Evolutionary conservation across 2,888 invertebrate species (phyloP).

Genomic region (Athalia rosae): DNA sequence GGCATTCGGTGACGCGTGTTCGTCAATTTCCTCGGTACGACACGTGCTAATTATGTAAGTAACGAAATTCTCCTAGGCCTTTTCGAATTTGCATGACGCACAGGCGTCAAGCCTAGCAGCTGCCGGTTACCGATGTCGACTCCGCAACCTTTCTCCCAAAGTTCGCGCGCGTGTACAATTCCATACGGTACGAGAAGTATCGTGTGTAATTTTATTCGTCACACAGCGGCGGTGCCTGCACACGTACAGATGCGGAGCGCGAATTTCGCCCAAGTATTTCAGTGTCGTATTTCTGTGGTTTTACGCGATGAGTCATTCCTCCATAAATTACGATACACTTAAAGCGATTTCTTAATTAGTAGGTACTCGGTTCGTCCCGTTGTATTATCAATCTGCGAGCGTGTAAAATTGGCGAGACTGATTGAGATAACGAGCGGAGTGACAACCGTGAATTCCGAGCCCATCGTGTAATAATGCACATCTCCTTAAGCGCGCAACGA

Average conservation of each 20-base stretch:
- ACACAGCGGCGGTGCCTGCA: background rate
- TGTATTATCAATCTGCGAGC: conserved; percentile 1
- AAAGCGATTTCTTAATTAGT: conserved; percentile 33
- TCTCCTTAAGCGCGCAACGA: background rate
- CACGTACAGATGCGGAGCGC: background rate
- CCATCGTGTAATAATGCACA: background rate
- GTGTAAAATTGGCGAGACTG: conserved; percentile 4
- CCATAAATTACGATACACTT: conserved; percentile 28
- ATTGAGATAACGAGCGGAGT: conserved; percentile 24
- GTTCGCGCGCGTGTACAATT: conserved; percentile 3
- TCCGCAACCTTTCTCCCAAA: conserved; percentile 38
- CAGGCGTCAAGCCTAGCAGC: background rate
- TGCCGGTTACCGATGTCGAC: background rate
- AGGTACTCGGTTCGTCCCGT: background rate
- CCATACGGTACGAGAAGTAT: background rate
- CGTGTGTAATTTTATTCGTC: background rate
- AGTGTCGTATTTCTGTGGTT: background rate
- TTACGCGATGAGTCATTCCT: conserved; percentile 24
- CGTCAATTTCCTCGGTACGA: conserved; percentile 4
- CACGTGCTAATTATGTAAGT: conserved; percentile 31
- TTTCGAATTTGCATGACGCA: background rate
- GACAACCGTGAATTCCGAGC: conserved; percentile 19
- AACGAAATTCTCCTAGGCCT: background rate
- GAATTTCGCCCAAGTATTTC: conserved; percentile 3
- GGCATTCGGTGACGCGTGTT: background rate